Evolutionary conservation across 2,888 invertebrate genomes (phyloP).

Genomic region (Macaria notata): DNA sequence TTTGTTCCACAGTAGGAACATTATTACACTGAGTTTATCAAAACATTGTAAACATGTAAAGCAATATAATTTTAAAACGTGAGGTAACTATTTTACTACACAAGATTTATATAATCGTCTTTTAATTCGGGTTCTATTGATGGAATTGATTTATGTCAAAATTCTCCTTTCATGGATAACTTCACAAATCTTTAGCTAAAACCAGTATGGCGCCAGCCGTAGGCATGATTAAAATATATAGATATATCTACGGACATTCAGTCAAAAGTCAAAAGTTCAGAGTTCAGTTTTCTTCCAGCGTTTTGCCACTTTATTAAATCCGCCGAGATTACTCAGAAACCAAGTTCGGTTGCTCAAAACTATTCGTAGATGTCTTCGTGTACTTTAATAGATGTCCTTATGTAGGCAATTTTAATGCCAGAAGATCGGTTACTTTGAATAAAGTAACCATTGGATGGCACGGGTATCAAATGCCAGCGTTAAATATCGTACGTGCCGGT

Average conservation of each 20-base stretch:
- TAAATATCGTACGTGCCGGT: constrained; percentile 49
- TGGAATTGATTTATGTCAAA: no score
- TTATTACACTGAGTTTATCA: background rate
- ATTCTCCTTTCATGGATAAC: no score
- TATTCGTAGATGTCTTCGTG: constrained; percentile 32
- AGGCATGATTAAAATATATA: no score
- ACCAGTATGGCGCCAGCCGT: no score
- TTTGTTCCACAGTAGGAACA: constrained; percentile 1
- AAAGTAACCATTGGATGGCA: constrained; percentile 45
- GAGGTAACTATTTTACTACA: no score
- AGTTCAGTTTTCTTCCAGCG: constrained; percentile 38
- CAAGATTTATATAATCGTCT: no score
- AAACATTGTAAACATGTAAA: no score
- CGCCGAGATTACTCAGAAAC: constrained; percentile 3
- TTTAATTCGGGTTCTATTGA: no score
- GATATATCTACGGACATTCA: constrained; percentile 5
- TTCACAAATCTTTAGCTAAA: no score
- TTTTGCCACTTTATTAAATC: constrained; percentile 29
- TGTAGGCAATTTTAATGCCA: constrained; percentile 59
- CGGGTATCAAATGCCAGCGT: constrained; percentile 55
- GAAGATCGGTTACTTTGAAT: constrained; percentile 51
- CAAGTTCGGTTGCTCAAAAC: constrained; percentile 20
- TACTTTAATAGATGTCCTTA: constrained; percentile 24
- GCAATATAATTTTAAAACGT: no score
- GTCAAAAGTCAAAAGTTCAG: constrained; percentile 57